Base-by-base conservation (phyloP, 2,797 vertebrate species). In the Sibirionetta formosa region DNA sequence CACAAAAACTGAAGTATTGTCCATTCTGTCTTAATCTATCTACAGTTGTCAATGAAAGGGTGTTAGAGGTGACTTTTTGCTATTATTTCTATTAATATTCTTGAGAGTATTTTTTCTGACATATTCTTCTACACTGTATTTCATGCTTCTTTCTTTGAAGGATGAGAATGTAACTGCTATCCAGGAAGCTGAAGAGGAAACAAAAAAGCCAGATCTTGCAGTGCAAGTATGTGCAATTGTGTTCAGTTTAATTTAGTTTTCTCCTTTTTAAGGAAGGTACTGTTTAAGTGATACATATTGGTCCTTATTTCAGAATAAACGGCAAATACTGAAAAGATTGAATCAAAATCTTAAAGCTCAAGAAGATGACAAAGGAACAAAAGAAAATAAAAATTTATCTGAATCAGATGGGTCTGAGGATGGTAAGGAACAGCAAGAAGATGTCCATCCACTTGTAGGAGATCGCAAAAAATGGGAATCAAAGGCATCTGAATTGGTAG, bases 401-500 rank as follows among this genome's bases (percentile, higher is more conserved):
- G 96, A 94, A 7, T 46, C 60, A 19, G 31, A 36, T 84, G 36
- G 12, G n/a, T 61, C 64, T 83, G 95, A 95, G 63, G 92, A 88
- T 72, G 69, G 82, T 97, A 87, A 93, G 35, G 97, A 95, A 1
- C 90, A 95, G 27, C 88, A 97, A 66, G 98, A 98, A 40, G 98
- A 98, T 75, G 96, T 97, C 44, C 96, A 97, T 0, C 68, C 92
- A 14, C 88, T 97, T 86, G 96, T 93, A 85, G 98, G 96, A 72
- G 99, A 99, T 95, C 98, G 99, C 71, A 99, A 98, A 94, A 99
- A 99, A 86, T 99, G 99, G 99, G 98, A 99, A 71, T 94, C 98
- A 10, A 98, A 98, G 50, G 92, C 98, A 46, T 94, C 96, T 73
- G 98, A 99, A 10, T 96, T 99, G 38, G 96, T 99, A 6, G 98